Conservation (phyloP, 2,797 vertebrate genomes). For the Notolepis coatsorum region DNA sequence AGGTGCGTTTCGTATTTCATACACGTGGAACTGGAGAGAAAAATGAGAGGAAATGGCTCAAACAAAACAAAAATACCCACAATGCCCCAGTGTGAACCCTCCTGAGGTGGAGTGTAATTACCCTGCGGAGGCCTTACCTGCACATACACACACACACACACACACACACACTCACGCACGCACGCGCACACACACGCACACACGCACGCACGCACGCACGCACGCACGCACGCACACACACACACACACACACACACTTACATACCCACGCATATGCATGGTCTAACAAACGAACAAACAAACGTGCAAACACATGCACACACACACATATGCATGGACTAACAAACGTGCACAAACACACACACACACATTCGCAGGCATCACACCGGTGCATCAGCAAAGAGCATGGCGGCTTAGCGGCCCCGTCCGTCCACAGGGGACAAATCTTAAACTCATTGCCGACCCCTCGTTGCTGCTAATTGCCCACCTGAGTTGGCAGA, state of each 20-base stretch:
- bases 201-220: constrained; percentile 15
- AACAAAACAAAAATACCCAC: constrained; percentile 79
- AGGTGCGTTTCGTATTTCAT: constrained; percentile 83
- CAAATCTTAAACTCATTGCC: constrained; percentile 85
- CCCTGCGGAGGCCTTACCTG: constrained; percentile 79
- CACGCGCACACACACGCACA: background rate
- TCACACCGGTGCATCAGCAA: constrained; percentile 66
- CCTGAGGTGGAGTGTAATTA: constrained; percentile 82
- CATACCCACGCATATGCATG: constrained; percentile 24
- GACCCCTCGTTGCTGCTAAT: constrained; percentile 89
- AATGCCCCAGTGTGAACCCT: constrained; percentile 73
- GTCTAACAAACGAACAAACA: constrained; percentile 10
- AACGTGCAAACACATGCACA: constrained; percentile 29
- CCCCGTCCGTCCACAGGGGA: constrained; percentile 77
- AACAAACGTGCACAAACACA: constrained; percentile 15
- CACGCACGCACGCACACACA: constrained; percentile 40
- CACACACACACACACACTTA: background rate
- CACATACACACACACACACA: constrained; percentile 25
- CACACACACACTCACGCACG: background rate
- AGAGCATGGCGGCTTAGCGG: constrained; percentile 62
- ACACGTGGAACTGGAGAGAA: constrained; percentile 68
- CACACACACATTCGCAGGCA: too few relatives aligned
- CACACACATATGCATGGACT: constrained; percentile 18
- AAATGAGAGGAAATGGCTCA: constrained; percentile 66
- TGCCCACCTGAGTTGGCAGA: constrained; percentile 90